These are phyloP conservation scores for Vulpes lagopus DNA, from an alignment of 2,113 vertebrate genomes.

Conservation along the genomic window DNA sequence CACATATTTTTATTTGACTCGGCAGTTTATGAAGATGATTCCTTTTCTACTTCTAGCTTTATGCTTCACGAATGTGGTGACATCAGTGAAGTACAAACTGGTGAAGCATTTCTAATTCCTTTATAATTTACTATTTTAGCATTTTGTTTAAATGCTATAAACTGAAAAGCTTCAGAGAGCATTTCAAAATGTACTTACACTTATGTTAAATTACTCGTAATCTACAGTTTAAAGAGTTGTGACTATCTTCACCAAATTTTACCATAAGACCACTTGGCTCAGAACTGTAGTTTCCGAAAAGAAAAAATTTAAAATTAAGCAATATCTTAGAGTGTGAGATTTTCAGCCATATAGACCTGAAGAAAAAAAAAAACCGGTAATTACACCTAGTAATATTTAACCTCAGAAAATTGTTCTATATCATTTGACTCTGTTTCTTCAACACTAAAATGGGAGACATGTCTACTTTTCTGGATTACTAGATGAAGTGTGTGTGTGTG, in stretches of 20 bases:
- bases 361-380: neutral
- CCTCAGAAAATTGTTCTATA: neutral
- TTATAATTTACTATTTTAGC: conserved; percentile 40
- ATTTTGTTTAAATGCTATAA: neutral
- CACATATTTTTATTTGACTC: neutral
- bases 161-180: neutral
- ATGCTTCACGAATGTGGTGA: neutral
- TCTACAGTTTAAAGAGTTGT: neutral
- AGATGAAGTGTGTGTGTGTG: neutral
- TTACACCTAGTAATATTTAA: neutral
- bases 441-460: neutral
- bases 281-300: neutral
- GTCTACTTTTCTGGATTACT: neutral
- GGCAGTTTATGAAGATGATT: neutral
- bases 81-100: neutral
- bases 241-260: neutral
- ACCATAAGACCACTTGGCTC: neutral
- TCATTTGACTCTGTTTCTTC: conserved; percentile 1
- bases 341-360: neutral
- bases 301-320: neutral
- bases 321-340: neutral
- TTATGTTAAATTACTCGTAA: neutral
- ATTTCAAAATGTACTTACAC: neutral
- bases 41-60: conserved; percentile 1
- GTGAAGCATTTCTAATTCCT: conserved; percentile 2